Conservation (phyloP, 2,113 vertebrate genomes). For the Leucosticte australis region DNA sequence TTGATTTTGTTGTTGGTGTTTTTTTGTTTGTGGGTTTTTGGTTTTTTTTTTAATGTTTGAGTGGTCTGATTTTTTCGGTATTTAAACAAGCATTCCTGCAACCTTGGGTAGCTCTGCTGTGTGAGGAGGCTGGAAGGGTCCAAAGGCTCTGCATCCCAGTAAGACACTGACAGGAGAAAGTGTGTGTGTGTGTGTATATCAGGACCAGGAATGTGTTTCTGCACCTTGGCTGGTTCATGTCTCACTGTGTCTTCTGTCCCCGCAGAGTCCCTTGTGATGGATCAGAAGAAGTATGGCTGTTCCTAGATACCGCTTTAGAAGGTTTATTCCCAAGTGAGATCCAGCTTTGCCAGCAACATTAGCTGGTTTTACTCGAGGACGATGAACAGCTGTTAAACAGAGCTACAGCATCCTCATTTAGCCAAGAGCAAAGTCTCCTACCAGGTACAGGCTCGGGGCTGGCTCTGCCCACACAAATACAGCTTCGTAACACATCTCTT, state of each 20-base stretch:
- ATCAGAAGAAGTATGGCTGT: background rate
- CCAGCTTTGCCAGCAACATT: background rate
- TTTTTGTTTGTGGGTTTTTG: too few species aligned
- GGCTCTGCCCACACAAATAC: background rate
- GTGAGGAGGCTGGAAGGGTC: background rate
- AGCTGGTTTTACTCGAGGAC: background rate
- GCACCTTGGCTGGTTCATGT: background rate
- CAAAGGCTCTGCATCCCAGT: background rate
- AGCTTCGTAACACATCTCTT: background rate
- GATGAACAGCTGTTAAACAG: background rate
- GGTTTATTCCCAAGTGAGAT: background rate
- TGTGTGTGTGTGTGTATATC: accelerated
- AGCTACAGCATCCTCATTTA: background rate
- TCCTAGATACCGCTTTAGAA: background rate
- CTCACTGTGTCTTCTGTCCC: background rate
- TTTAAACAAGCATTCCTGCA: background rate
- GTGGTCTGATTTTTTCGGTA: background rate
- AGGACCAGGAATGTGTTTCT: background rate
- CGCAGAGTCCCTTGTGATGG: background rate
- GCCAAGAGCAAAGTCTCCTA: background rate
- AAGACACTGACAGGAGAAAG: background rate
- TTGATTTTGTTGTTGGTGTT: background rate
- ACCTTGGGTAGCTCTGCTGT: background rate
- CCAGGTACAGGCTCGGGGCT: background rate
- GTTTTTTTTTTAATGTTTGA: background rate